Percentiles rank a stretch among this genome's conserved stretches.
These are phyloP conservation scores for Nipponia nippon DNA, from an alignment of 2,113 vertebrate genomes.

Conservation along the genomic window DNA sequence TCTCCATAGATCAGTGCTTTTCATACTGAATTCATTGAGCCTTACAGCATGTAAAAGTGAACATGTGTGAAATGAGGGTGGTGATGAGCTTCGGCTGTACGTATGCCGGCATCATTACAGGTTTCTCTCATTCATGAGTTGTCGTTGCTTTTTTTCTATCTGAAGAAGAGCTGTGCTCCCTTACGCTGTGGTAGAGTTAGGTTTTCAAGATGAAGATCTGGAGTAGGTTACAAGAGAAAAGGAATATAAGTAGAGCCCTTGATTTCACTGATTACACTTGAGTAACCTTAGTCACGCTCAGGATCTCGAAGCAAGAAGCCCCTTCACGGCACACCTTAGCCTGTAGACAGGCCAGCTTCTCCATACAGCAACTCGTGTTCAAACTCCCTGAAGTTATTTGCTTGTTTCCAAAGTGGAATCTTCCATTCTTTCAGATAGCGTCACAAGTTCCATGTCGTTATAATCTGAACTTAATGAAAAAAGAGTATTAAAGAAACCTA, in stretches of 20 bases:
- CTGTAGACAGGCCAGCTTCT: background rate
- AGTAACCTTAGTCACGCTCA: background rate
- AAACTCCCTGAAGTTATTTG: background rate
- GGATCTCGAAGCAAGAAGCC: background rate
- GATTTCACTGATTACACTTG: background rate
- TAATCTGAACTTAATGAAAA: background rate
- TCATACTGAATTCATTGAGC: background rate
- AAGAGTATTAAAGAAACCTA: too few species aligned
- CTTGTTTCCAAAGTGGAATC: background rate
- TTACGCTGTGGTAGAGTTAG: background rate
- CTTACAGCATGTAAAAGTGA: background rate
- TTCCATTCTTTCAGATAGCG: background rate
- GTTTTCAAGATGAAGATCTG: background rate
- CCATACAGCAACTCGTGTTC: background rate
- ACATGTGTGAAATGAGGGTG: background rate
- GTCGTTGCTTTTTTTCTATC: background rate
- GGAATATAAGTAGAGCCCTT: background rate
- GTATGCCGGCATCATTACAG: background rate
- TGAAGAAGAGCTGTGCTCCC: background rate
- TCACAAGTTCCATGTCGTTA: too few species aligned
- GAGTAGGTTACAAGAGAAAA: background rate
- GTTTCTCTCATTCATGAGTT: background rate
- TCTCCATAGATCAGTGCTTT: background rate
- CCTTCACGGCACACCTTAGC: background rate
- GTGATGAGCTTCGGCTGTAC: background rate